phyloP scores from a whole-genome alignment of 2,888 invertebrate genomes.

The Andrena bicolor region DNA sequence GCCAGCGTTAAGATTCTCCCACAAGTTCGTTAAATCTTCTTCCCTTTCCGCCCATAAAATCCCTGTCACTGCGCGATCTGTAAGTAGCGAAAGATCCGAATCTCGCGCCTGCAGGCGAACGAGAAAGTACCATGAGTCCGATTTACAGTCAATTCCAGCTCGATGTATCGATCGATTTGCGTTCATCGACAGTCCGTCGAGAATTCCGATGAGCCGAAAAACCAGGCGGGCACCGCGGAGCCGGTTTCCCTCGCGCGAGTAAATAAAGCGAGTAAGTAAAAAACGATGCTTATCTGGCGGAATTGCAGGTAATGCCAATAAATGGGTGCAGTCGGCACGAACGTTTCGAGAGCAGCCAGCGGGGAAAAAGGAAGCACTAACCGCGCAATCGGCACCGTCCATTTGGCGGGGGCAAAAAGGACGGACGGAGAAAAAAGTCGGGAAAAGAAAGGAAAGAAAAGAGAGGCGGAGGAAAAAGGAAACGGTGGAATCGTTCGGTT shows the following conservation, averaged over 20 bases:
- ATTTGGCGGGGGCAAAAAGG: background rate
- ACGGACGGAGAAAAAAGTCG: background rate
- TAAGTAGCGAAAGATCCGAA: background rate
- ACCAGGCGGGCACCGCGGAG: background rate
- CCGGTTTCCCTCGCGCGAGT: background rate
- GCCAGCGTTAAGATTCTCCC: too few species aligned
- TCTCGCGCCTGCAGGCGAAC: background rate
- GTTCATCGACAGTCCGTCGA: background rate
- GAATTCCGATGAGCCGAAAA: background rate
- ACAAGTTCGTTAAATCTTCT: too few species aligned
- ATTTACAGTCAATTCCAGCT: background rate
- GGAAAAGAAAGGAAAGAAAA: background rate
- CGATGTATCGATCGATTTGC: constrained; percentile 3
- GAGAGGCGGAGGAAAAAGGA: background rate
- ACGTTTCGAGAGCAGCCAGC: constrained; percentile 1
- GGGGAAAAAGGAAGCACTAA: constrained; percentile 4
- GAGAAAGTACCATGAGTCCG: background rate
- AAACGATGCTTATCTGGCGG: constrained; percentile 22
- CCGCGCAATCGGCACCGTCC: constrained; percentile 26
- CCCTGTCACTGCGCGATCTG: too few species aligned
- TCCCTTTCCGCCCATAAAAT: too few species aligned
- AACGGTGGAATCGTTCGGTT: background rate
- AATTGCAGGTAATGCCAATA: background rate
- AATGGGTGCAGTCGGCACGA: background rate
- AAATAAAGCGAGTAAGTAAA: constrained; percentile 48